Conservation (phyloP, 2,797 vertebrate species). For the Hafferia zeledoni region DNA sequence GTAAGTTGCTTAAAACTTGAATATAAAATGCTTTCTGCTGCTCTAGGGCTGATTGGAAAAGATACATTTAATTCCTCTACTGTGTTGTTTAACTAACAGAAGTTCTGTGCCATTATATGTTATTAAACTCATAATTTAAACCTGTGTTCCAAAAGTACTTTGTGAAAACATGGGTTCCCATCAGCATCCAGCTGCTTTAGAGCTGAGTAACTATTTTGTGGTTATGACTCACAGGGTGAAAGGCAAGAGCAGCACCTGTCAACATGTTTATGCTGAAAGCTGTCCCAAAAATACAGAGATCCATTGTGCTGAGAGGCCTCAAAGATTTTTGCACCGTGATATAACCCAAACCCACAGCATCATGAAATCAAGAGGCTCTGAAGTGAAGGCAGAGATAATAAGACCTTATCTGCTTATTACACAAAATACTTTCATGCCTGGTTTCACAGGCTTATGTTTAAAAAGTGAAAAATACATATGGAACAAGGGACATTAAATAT, state of each 20-base stretch:
- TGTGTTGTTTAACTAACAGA: constrained; percentile 37
- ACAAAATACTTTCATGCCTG: background rate
- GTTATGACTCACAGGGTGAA: background rate
- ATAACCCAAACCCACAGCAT: background rate
- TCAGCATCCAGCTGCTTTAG: constrained; percentile 24
- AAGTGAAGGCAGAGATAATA: background rate
- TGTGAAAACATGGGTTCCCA: background rate
- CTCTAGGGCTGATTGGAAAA: background rate
- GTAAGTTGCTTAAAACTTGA: background rate
- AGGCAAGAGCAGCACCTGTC: constrained; percentile 21
- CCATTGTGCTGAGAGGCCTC: background rate
- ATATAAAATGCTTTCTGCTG: background rate
- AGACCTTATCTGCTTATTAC: background rate
- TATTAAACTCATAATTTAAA: constrained; percentile 61
- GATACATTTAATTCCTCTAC: background rate
- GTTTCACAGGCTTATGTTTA: background rate
- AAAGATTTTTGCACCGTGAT: background rate
- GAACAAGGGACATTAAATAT: background rate
- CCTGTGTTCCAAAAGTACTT: constrained; percentile 14
- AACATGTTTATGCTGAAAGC: background rate
- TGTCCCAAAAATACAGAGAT: background rate
- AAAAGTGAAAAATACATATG: background rate
- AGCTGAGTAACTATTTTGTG: background rate
- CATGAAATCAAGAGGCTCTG: background rate
- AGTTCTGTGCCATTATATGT: background rate